phyloP scores from a whole-genome alignment of 2,888 invertebrate species.

The Gonocerus acuteangulatus region DNA sequence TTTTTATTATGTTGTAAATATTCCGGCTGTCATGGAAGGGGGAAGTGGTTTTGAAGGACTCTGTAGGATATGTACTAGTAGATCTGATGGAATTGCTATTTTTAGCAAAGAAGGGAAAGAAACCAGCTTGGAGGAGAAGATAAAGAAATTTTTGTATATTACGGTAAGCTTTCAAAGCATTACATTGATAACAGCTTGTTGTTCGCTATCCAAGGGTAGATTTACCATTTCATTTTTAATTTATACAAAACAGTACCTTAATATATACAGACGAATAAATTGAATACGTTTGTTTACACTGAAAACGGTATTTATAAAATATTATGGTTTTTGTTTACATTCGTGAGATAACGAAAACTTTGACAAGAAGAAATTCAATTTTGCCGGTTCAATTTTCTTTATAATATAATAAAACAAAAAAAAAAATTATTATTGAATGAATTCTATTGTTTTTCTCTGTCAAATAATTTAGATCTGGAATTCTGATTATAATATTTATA shows the following conservation, averaged over 20 bases:
- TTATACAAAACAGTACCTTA: background rate
- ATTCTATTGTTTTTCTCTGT: too few species aligned
- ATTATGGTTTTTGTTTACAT: too few species aligned
- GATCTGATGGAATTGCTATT: slow-evolving; percentile 53
- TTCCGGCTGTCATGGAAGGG: slow-evolving; percentile 2
- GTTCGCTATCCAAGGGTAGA: background rate
- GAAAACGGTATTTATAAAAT: too few species aligned
- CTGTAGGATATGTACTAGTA: slow-evolving; percentile 59
- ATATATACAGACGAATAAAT: background rate
- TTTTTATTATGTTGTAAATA: slow-evolving; percentile 22
- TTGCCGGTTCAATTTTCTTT: too few species aligned
- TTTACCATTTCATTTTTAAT: background rate
- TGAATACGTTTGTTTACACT: too few species aligned
- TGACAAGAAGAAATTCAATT: too few species aligned
- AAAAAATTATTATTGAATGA: too few species aligned
- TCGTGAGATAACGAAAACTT: too few species aligned
- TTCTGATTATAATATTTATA: too few species aligned
- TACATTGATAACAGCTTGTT: background rate
- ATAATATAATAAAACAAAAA: too few species aligned
- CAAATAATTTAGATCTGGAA: too few species aligned
- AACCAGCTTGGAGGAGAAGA: slow-evolving; percentile 57
- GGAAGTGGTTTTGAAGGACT: slow-evolving; percentile 38
- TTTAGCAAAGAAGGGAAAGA: slow-evolving; percentile 59
- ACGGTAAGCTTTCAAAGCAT: slow-evolving; percentile 48
- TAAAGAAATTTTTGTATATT: slow-evolving; percentile 60